Evolutionary conservation across 1,140 invertebrate species (phyloP).

Genomic region (Drosophila rufa): DNA sequence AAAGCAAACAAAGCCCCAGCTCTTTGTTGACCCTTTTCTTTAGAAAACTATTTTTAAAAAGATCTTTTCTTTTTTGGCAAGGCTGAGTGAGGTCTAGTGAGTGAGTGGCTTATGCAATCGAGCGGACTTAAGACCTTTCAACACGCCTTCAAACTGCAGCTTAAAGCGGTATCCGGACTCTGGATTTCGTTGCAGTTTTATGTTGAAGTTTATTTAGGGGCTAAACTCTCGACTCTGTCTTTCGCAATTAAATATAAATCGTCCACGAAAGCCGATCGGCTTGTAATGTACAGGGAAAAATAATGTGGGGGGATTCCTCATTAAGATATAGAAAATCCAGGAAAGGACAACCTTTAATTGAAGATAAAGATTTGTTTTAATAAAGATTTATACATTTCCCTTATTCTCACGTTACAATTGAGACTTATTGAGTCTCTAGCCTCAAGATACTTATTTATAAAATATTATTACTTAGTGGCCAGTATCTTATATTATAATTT

Average conservation of each 20-base stretch:
- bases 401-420: too few relatives aligned
- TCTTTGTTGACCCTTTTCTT: conserved; percentile 34
- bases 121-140: conserved; percentile 42
- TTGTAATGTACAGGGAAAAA: conserved; percentile 7
- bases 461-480: background rate
- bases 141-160: conserved; percentile 25
- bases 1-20: conserved; percentile 51
- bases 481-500: background rate
- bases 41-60: conserved; percentile 47
- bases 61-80: conserved; percentile 52
- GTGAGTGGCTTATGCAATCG: conserved; percentile 58
- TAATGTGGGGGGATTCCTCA: background rate
- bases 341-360: too few relatives aligned
- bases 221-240: conserved; percentile 32
- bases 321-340: background rate
- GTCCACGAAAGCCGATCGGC: conserved; percentile 11
- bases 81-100: conserved; percentile 13
- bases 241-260: conserved; percentile 60
- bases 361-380: too few relatives aligned
- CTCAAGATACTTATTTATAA: background rate
- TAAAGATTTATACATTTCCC: background rate
- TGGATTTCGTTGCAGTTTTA: conserved; percentile 8
- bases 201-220: conserved; percentile 21
- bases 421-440: too few relatives aligned
- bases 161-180: conserved; percentile 3